Percentiles rank a stretch among this genome's conserved stretches.
phyloP scores from a whole-genome alignment of 2,113 vertebrate species.

The Lepus timidus region DNA sequence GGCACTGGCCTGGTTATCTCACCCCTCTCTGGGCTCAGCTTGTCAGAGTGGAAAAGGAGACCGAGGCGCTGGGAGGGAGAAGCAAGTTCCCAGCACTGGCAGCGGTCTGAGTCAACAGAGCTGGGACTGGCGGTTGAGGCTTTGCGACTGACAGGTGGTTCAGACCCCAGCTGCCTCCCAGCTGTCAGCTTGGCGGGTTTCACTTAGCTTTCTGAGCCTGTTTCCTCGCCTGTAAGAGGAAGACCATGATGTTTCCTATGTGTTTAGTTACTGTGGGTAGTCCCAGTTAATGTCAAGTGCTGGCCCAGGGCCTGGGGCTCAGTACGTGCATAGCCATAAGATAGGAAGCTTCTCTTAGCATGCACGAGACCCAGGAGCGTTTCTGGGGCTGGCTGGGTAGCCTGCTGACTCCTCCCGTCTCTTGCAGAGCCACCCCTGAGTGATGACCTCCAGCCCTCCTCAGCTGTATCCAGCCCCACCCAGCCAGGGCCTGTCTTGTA shows the following conservation, averaged over 20 bases:
- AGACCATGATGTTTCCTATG: background rate
- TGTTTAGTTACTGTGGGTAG: background rate
- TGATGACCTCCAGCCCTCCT: conserved; percentile 91
- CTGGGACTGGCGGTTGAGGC: too few relatives aligned
- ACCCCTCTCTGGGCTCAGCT: background rate
- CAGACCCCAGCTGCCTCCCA: background rate
- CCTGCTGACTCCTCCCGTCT: conserved; percentile 63
- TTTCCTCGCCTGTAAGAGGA: background rate
- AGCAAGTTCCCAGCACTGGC: background rate
- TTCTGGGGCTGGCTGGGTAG: background rate
- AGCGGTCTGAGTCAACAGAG: background rate
- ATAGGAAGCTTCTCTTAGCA: background rate
- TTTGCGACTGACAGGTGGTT: background rate
- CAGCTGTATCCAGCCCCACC: conserved; percentile 92
- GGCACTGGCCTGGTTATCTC: background rate
- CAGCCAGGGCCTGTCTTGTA: conserved; percentile 90
- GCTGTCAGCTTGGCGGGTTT: background rate
- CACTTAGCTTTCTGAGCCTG: background rate
- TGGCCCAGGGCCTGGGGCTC: background rate
- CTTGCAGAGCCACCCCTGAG: conserved; percentile 89
- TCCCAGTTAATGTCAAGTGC: background rate
- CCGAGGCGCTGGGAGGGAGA: background rate
- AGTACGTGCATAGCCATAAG: background rate
- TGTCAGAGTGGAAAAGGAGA: background rate
- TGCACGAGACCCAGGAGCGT: too few relatives aligned